Conservation (phyloP, 1,140 invertebrate species). For the Camponotus pennsylvanicus region DNA sequence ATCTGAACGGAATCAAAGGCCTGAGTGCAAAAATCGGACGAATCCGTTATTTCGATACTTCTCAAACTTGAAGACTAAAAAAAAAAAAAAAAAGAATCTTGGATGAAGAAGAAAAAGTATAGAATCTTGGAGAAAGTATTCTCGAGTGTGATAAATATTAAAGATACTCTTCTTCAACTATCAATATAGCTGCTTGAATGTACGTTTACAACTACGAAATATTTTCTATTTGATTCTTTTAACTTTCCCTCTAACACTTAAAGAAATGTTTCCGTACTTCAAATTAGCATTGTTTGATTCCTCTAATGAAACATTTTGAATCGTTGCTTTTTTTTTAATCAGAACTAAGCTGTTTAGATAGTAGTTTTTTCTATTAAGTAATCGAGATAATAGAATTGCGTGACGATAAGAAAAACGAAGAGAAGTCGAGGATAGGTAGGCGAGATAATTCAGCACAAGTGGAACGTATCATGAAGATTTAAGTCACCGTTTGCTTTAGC, state of each 20-base stretch:
- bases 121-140: not conserved
- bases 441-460: not conserved
- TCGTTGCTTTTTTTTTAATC: not conserved
- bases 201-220: not conserved
- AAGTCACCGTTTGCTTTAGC: conserved; percentile 36
- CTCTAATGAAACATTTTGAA: not conserved
- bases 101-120: no score
- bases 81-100: no score
- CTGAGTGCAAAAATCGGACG: conserved; percentile 43
- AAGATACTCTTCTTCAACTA: not conserved
- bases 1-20: conserved; percentile 49
- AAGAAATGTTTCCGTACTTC: not conserved
- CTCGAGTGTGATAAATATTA: not conserved
- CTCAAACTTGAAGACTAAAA: not conserved
- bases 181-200: not conserved
- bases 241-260: not conserved
- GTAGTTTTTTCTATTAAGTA: conserved; percentile 28
- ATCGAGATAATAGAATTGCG: conserved; percentile 1
- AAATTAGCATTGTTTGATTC: not conserved
- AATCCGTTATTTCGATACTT: conserved; percentile 8
- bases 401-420: not conserved
- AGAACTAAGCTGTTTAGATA: conserved; percentile 3
- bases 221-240: not conserved
- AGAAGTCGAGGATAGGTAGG: not conserved
- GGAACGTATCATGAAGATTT: conserved; percentile 14